Base-by-base conservation (phyloP, 2,888 invertebrate species). In the Melipona bicolor region DNA sequence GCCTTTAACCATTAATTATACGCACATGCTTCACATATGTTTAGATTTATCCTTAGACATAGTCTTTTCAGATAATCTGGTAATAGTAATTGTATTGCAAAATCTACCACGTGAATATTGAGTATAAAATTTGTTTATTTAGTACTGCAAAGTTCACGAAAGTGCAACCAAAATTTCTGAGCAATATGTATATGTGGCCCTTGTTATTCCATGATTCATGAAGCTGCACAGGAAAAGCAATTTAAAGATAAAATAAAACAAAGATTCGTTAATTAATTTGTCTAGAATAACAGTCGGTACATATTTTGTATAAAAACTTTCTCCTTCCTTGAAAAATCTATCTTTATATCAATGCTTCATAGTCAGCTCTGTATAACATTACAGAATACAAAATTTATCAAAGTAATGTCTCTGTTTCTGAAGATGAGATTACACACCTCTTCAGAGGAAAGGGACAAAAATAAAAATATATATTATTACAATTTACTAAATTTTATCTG, bases 81-180 rank as follows among this genome's bases (percentile, higher is more conserved):
- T 90, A 86, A 87, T 90, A 87, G 75, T 87, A 85, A 87, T 90
- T 73, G 84, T 90, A 90, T 90, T 90, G 89, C 86, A 88, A 90
- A 89, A 89, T 81, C 90, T 89, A 89, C 88, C 75, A 84, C 73
- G 84, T 84, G 87, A 81, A 84, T 88, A 90, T 76, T 83, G 81
- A 79, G 82, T 90, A 88, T 80, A 89, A 89, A 89, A 90, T 90
- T 86, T 88, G 77, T 86, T 59, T 70, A 75, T 81, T 72, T 86
- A 81, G 77, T 88, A 86, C 72, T 83, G 83, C 67, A 83, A 82
- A 75, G 73, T 77, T 83, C 73, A 77, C 69, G 62, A 72, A 83
- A 72, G 56, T 81, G 85, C 83, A 76, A 87, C 79, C 61, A 67
- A 75, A 76, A 50, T 69, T 83, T 82, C 79, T 83, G 88, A 88